A percentile compares a stretch with the other conserved stretches of the same genome.
phyloP scores from a whole-genome alignment of 2,888 invertebrate genomes.

The Dione vanillae region DNA sequence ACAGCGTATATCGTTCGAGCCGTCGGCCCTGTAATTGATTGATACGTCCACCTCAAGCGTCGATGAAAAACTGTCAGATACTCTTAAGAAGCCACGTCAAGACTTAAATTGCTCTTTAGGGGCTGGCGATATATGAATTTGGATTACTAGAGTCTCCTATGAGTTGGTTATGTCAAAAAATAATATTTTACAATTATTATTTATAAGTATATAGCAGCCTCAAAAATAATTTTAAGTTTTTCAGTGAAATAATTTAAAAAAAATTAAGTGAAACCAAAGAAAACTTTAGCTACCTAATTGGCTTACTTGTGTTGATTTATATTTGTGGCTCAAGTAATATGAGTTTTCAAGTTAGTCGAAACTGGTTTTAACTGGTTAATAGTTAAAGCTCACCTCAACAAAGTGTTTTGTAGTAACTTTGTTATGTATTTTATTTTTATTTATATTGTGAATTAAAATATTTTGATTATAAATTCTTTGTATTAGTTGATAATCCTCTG shows the following conservation, averaged over 20 bases:
- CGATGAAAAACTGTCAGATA: slow-evolving; percentile 35
- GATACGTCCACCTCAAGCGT: slow-evolving; percentile 68
- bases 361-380: slow-evolving; percentile 7
- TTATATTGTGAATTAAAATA: neutral
- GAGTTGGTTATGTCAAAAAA: too few species aligned
- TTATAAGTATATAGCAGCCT: too few species aligned
- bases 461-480: too few species aligned
- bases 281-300: neutral
- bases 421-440: neutral
- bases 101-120: slow-evolving; percentile 25
- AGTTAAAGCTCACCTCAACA: neutral
- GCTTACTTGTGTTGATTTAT: neutral
- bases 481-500: too few species aligned
- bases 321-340: slow-evolving; percentile 2
- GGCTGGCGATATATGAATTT: neutral
- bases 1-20: slow-evolving; percentile 69
- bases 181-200: too few species aligned
- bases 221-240: neutral
- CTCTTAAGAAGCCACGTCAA: slow-evolving; percentile 32
- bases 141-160: neutral
- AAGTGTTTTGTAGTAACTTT: neutral
- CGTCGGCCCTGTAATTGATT: slow-evolving; percentile 80
- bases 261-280: neutral
- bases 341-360: slow-evolving; percentile 1
- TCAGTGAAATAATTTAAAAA: neutral